Conservation (phyloP, 2,888 invertebrate genomes). For the Eledone cirrhosa region DNA sequence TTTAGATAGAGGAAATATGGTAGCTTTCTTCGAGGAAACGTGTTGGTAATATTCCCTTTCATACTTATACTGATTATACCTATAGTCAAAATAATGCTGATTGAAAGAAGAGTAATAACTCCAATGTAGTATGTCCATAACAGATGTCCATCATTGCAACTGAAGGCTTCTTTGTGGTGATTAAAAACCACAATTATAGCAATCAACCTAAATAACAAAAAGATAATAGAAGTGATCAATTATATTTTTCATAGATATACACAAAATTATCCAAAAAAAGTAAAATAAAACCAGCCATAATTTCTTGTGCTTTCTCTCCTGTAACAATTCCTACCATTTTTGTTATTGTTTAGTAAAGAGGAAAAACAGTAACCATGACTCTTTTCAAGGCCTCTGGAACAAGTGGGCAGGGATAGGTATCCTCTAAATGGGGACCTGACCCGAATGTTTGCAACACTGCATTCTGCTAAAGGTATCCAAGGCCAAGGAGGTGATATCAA, state of each 20-base stretch:
- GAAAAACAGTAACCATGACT: too few species aligned
- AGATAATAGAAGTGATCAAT: background rate
- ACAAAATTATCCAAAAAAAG: background rate
- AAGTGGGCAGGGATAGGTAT: too few species aligned
- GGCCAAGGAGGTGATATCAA: too few species aligned
- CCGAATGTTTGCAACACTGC: too few species aligned
- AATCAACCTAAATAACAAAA: constrained; percentile 71
- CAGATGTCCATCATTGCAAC: constrained; percentile 78
- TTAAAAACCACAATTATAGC: constrained; percentile 74
- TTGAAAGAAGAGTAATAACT: constrained; percentile 58
- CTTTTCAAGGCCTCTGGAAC: too few species aligned
- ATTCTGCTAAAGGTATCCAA: too few species aligned
- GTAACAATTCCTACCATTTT: too few species aligned
- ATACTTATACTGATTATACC: constrained; percentile 57
- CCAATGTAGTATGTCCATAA: constrained; percentile 80
- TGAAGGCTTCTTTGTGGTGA: constrained; percentile 74
- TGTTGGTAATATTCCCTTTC: constrained; percentile 82
- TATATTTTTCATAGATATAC: background rate
- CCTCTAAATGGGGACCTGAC: too few species aligned
- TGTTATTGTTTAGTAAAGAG: too few species aligned
- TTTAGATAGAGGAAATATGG: constrained; percentile 77
- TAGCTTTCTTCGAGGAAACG: constrained; percentile 76
- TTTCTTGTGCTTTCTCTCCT: too few species aligned
- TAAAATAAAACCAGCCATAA: too few species aligned
- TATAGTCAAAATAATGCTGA: constrained; percentile 64